Evolutionary conservation across 2,797 vertebrate genomes (phyloP).

Genomic region (Pseudochirops cupreus): DNA sequence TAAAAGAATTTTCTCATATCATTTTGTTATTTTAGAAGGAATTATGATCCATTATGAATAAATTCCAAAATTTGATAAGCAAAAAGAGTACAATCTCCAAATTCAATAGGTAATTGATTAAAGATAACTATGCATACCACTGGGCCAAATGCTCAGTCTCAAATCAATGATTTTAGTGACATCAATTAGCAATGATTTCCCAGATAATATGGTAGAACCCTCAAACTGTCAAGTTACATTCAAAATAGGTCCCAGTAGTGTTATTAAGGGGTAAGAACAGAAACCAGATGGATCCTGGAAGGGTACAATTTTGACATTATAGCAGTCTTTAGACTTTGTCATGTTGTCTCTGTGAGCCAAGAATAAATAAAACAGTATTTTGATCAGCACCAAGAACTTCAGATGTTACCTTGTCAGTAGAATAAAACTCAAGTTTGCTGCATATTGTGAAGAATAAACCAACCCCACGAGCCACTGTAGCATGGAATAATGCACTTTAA

Average conservation of each 20-base stretch:
- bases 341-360: constrained; percentile 7
- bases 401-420: background rate
- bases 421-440: background rate
- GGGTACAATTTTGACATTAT: constrained; percentile 46
- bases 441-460: background rate
- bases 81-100: constrained; percentile 53
- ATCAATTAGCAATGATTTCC: constrained; percentile 66
- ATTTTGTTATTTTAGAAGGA: background rate
- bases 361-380: constrained; percentile 32
- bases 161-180: constrained; percentile 68
- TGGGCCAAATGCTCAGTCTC: constrained; percentile 57
- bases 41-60: constrained; percentile 6
- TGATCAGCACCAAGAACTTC: background rate
- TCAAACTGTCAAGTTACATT: constrained; percentile 57
- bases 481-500: background rate
- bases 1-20: background rate
- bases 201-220: constrained; percentile 54
- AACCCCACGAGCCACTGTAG: background rate
- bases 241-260: constrained; percentile 40
- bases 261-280: constrained; percentile 27
- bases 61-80: constrained; percentile 11
- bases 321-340: constrained; percentile 35
- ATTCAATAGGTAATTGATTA: constrained; percentile 66
- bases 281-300: constrained; percentile 53
- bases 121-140: constrained; percentile 52